Base-by-base conservation (phyloP, 2,797 vertebrate species). In the Amniataba percoides region DNA sequence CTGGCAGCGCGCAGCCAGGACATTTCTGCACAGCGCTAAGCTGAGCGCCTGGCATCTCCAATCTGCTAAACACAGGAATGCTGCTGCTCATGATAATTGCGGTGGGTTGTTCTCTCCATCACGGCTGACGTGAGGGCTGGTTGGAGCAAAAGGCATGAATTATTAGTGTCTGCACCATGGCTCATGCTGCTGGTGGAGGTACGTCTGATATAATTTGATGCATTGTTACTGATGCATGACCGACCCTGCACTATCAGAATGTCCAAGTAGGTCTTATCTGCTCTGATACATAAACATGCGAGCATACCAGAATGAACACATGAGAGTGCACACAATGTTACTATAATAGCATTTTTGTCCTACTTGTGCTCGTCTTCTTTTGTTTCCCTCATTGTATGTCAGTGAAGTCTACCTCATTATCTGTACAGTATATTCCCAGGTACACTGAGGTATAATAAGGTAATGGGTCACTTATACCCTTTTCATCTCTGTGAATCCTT, bases 201-300 rank as follows among this genome's bases (percentile, higher is more conserved):
- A 88, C 68, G 81, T 75, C 77, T 90, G 81, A 82, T 84, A 84
- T 89, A 85, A 92, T 89, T 84, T 78, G 88, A 88, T 89, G 77
- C 85, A 84, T 83, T 88, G 85, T 87, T 89, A 86, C 86, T 85
- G 82, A 91, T 87, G 90, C 87, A 76, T 90, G 89, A 88, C 85
- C 10, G 48, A 84, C 76, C 78, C 64, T 23, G 57, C 49, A 45
- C 81, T 79, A 82, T 87, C 71, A 61, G 64, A 76, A 78, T 82
- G 84, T 85, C 66, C 82, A 71, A 62, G 80, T 56, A 74, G 69
- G 82, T 85, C 56, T 36, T 83, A 78, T 85, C 78, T 81, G 60
- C 78, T 68, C 31, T 39, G 43, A 90, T 92, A 80, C 79, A 90
- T 91, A 89, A 86, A 90, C 89, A 92, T 91, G 86, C 87, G 81